These are phyloP conservation scores for Colossoma macropomum DNA, from an alignment of 2,113 vertebrate genomes.

Conservation along the genomic window DNA sequence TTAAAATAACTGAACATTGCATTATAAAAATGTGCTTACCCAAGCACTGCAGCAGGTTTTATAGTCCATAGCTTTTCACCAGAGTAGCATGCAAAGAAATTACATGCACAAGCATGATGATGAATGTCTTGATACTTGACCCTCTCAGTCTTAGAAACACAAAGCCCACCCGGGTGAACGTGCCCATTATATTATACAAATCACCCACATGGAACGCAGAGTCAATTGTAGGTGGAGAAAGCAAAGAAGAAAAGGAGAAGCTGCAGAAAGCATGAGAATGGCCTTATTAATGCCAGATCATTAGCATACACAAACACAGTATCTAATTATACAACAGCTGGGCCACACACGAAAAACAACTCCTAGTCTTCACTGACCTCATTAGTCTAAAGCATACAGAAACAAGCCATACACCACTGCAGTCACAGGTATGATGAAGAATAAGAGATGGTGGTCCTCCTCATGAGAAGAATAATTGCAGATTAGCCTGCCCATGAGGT, in stretches of 20 bases:
- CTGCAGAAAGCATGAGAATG: constrained; percentile 63
- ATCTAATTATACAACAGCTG: constrained; percentile 75
- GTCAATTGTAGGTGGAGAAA: neutral
- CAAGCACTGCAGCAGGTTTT: neutral
- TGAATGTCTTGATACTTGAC: neutral
- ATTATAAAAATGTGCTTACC: neutral
- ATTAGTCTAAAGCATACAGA: constrained; percentile 77
- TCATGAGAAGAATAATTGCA: constrained; percentile 44
- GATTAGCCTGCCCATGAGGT: neutral
- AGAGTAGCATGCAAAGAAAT: neutral
- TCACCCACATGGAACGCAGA: neutral
- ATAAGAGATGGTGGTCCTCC: constrained; percentile 54
- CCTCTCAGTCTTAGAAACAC: constrained; percentile 7
- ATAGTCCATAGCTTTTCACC: neutral
- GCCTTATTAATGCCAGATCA: constrained; percentile 71
- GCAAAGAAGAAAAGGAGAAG: constrained; percentile 8
- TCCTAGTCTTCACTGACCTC: constrained; percentile 71
- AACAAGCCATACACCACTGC: constrained; percentile 58
- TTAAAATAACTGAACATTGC: neutral
- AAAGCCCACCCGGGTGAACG: neutral
- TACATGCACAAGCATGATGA: neutral
- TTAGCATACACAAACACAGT: constrained; percentile 75
- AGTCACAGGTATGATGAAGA: constrained; percentile 64
- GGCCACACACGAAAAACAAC: constrained; percentile 51
- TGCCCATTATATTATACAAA: neutral